Evolutionary conservation across 2,888 invertebrate species (phyloP).

Genomic region (Esperia sulphurella): DNA sequence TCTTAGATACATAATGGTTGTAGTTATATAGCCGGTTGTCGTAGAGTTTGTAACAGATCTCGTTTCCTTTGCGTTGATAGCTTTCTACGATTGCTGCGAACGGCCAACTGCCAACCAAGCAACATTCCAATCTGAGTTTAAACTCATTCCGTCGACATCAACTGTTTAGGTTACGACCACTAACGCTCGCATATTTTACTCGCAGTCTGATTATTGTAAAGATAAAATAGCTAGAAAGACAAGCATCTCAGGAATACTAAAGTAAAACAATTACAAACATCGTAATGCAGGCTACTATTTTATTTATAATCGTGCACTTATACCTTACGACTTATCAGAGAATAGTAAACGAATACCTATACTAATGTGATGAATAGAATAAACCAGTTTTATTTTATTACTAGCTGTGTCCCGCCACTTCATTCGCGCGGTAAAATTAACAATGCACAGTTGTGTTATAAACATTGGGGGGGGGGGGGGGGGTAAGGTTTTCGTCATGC

Average conservation of each 20-base stretch:
- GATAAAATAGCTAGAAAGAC: slow-evolving; percentile 5
- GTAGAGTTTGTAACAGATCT: neutral
- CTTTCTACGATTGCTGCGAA: slow-evolving; percentile 1
- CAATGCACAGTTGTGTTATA: too few relatives aligned
- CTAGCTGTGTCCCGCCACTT: too few relatives aligned
- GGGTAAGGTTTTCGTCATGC: too few relatives aligned
- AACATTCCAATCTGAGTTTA: slow-evolving; percentile 6
- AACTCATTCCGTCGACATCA: slow-evolving; percentile 5
- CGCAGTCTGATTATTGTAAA: slow-evolving; percentile 1
- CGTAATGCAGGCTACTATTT: neutral
- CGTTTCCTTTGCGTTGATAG: slow-evolving; percentile 3
- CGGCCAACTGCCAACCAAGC: neutral
- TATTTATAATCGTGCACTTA: neutral
- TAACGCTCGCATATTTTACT: slow-evolving; percentile 5
- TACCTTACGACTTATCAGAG: too few relatives aligned
- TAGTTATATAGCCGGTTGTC: too few relatives aligned
- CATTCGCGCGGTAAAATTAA: too few relatives aligned
- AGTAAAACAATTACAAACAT: neutral
- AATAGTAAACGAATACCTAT: too few relatives aligned
- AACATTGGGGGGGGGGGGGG: too few relatives aligned
- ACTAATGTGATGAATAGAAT: too few relatives aligned
- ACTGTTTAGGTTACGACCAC: slow-evolving; percentile 1
- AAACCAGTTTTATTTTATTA: too few relatives aligned
- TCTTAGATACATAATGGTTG: too few relatives aligned
- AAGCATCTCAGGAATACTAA: slow-evolving; percentile 1